Conservation (phyloP, 2,113 vertebrate species). For the Dissostichus mawsoni region DNA sequence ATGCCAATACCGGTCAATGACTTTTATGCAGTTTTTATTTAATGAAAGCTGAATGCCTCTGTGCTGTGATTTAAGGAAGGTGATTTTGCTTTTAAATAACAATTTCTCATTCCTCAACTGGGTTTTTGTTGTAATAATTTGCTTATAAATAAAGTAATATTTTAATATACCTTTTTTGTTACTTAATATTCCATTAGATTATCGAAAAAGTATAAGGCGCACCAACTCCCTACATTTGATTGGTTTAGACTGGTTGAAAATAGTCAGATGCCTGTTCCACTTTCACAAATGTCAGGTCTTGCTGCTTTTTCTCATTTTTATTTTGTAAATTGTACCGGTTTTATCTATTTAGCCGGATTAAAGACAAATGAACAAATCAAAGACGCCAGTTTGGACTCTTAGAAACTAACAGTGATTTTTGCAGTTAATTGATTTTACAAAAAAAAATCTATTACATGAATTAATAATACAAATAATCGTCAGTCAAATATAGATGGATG, state of each 20-base stretch:
- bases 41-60: conserved; percentile 55
- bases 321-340: not conserved
- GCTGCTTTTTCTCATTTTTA: not conserved
- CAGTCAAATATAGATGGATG: not conserved
- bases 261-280: not conserved
- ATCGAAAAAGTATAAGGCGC: not conserved
- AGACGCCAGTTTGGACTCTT: not conserved
- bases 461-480: not conserved
- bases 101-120: conserved; percentile 2
- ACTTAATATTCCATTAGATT: not conserved
- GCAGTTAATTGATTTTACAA: not conserved
- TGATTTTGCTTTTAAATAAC: conserved; percentile 38
- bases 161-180: conserved; percentile 53
- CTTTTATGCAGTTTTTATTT: conserved; percentile 61
- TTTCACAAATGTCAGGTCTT: not conserved
- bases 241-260: not conserved
- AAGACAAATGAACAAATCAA: not conserved
- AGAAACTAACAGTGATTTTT: not conserved
- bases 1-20: conserved; percentile 8
- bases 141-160: conserved; percentile 63
- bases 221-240: not conserved
- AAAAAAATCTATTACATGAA: not conserved
- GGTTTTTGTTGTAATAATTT: conserved; percentile 26
- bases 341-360: not conserved
- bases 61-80: conserved; percentile 21